A percentile compares a stretch with the other conserved stretches of the same genome.
Evolutionary conservation across 2,888 invertebrate genomes (phyloP).

Genomic region (Drosophila borborema): DNA sequence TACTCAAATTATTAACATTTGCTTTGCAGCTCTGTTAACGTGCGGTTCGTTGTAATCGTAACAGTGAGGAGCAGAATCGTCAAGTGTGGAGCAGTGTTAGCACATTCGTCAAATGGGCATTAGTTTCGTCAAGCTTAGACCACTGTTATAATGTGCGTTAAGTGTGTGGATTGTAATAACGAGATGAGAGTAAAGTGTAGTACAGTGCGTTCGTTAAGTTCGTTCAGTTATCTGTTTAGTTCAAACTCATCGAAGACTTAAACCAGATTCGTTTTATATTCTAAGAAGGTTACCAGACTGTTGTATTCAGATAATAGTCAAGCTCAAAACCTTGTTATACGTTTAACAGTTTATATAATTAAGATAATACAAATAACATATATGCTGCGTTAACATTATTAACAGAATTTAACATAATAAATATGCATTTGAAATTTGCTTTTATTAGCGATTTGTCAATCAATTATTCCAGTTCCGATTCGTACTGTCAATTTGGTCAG

Average conservation of each 20-base stretch:
- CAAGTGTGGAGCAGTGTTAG: background rate
- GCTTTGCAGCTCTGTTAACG: background rate
- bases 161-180: background rate
- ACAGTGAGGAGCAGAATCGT: background rate
- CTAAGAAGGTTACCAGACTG: background rate
- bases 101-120: background rate
- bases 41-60: background rate
- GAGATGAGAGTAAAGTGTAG: background rate
- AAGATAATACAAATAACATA: background rate
- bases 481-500: background rate
- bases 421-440: background rate
- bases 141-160: background rate
- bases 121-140: conserved; percentile 16
- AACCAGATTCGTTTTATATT: background rate
- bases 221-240: background rate
- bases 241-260: background rate
- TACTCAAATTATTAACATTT: background rate
- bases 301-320: background rate
- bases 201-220: background rate
- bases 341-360: background rate
- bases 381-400: background rate
- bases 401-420: background rate
- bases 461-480: background rate
- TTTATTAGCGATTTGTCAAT: background rate
- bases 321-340: background rate